These are phyloP conservation scores for Drosophila niveifrons DNA, from an alignment of 2,888 invertebrate species.

Conservation along the genomic window DNA sequence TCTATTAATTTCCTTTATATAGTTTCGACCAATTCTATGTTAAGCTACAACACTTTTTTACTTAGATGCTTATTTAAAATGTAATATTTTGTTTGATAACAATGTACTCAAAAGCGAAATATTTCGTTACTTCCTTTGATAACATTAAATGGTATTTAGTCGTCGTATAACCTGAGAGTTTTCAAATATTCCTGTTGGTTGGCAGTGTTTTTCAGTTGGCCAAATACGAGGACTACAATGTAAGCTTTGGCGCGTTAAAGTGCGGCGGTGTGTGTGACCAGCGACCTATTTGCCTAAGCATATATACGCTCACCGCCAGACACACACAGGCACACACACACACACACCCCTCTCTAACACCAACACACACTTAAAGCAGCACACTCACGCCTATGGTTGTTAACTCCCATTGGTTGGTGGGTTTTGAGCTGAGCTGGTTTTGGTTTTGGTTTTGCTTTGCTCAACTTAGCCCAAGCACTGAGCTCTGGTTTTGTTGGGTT, in stretches of 20 bases:
- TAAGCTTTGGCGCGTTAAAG: slow-evolving; percentile 69
- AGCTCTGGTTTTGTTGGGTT: slow-evolving; percentile 16
- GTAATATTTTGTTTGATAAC: too few species aligned
- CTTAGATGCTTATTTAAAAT: too few species aligned
- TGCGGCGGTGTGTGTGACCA: slow-evolving; percentile 60
- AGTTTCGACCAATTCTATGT: too few species aligned
- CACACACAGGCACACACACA: slow-evolving; percentile 12
- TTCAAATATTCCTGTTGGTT: slow-evolving; percentile 12
- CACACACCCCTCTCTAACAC: neutral
- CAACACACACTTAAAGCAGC: slow-evolving; percentile 2
- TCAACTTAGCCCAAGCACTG: neutral
- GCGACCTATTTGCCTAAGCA: slow-evolving; percentile 78
- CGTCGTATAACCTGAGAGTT: neutral
- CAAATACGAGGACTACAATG: slow-evolving; percentile 70
- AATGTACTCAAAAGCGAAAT: too few species aligned
- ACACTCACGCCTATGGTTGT: slow-evolving; percentile 44
- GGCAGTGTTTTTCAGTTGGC: slow-evolving; percentile 55
- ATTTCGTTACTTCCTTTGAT: too few species aligned
- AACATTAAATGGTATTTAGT: slow-evolving; percentile 33
- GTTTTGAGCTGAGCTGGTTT: slow-evolving; percentile 18
- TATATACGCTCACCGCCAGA: slow-evolving; percentile 25
- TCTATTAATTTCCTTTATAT: too few species aligned
- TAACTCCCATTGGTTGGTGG: slow-evolving; percentile 46
- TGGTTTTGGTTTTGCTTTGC: slow-evolving; percentile 27
- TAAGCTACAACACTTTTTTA: too few species aligned